A percentile compares a stretch with the other conserved stretches of the same genome.
Evolutionary conservation across 2,888 invertebrate species (phyloP).

Genomic region (Allophyes oxyacanthae): DNA sequence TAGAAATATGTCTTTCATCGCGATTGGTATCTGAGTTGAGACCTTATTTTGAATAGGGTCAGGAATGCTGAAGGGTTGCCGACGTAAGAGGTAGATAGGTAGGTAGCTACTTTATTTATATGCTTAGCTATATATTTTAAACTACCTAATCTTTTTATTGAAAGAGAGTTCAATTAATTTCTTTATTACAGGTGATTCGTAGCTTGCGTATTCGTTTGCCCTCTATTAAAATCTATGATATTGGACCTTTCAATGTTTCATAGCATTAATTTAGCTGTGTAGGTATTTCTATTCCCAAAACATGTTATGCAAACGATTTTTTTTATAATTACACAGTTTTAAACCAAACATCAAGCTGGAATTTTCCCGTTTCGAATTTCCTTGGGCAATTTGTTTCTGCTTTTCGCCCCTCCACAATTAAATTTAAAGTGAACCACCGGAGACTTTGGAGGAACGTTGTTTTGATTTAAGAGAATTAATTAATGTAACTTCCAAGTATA

Average conservation of each 20-base stretch:
- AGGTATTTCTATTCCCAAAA: background rate
- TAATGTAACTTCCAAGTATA: constrained; percentile 73
- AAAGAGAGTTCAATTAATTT: too few relatives aligned
- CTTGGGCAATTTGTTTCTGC: constrained; percentile 73
- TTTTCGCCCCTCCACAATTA: constrained; percentile 76
- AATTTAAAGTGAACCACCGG: constrained; percentile 78
- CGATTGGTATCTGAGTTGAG: constrained; percentile 66
- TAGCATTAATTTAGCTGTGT: too few relatives aligned
- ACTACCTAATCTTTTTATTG: too few relatives aligned
- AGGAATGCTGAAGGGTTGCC: constrained; percentile 64
- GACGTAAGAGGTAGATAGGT: constrained; percentile 58
- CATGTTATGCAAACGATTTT: background rate
- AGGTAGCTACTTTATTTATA: background rate
- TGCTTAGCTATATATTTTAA: too few relatives aligned
- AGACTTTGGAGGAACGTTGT: constrained; percentile 75
- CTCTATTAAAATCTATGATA: too few relatives aligned
- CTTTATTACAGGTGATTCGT: too few relatives aligned
- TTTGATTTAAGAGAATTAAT: constrained; percentile 85
- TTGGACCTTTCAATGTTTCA: too few relatives aligned
- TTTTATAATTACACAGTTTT: constrained; percentile 34
- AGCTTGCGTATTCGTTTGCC: too few relatives aligned
- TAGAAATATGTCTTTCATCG: constrained; percentile 38
- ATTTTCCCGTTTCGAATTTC: constrained; percentile 66
- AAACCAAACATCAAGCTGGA: constrained; percentile 47
- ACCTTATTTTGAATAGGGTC: constrained; percentile 68